These are phyloP conservation scores for Agrypnia vestita DNA, from an alignment of 1,140 invertebrate genomes.

Conservation along the genomic window DNA sequence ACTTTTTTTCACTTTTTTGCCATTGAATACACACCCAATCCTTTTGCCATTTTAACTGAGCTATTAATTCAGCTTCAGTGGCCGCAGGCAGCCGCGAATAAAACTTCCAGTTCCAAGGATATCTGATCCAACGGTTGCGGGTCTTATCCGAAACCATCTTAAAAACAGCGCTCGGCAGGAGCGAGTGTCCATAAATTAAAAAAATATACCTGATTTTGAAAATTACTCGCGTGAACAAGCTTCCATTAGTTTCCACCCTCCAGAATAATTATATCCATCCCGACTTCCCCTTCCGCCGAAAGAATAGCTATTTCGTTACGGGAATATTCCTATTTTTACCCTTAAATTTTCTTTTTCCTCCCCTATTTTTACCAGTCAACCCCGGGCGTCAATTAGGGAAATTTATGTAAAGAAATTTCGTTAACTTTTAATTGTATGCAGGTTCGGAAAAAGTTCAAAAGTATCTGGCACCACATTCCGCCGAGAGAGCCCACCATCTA, in stretches of 20 bases:
- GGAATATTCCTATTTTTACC: neutral
- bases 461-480: neutral
- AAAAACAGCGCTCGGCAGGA: too few relatives aligned
- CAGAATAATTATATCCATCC: neutral
- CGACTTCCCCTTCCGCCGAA: neutral
- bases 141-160: too few relatives aligned
- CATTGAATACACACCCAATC: too few relatives aligned
- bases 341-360: neutral
- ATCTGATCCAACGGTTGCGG: too few relatives aligned
- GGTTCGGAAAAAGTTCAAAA: neutral
- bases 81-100: too few relatives aligned
- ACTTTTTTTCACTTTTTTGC: too few relatives aligned
- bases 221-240: slow-evolving; percentile 6
- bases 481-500: neutral
- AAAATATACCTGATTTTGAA: neutral
- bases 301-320: slow-evolving; percentile 8
- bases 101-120: too few relatives aligned
- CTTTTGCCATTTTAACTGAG: too few relatives aligned
- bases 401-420: slow-evolving; percentile 8
- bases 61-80: too few relatives aligned
- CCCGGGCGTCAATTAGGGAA: slow-evolving; percentile 7
- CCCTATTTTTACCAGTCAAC: neutral
- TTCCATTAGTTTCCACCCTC: neutral
- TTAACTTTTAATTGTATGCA: slow-evolving; percentile 17
- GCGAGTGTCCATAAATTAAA: too few relatives aligned